Evolutionary conservation across 1,140 invertebrate species (phyloP).

Genomic region (Eupristina koningsbergeri): DNA sequence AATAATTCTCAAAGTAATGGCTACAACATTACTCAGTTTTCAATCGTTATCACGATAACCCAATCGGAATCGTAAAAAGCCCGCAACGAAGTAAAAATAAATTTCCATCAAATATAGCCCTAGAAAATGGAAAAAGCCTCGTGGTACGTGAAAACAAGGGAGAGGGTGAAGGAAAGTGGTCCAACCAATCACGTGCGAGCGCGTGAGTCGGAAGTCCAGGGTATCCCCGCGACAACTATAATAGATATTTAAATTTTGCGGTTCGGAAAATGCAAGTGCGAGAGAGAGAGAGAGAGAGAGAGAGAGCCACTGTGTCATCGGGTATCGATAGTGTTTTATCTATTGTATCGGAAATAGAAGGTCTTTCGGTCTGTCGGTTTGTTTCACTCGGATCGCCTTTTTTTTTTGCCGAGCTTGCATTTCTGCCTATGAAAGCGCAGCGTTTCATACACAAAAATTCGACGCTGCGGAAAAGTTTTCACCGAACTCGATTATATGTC

Average conservation of each 20-base stretch:
- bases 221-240: conserved; percentile 57
- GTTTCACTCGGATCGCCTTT: conserved; percentile 9
- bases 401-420: neutral
- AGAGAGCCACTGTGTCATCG: conserved; percentile 28
- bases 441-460: conserved; percentile 50
- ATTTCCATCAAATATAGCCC: conserved; percentile 51
- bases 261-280: conserved; percentile 57
- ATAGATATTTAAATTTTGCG: conserved; percentile 70
- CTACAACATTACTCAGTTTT: conserved; percentile 46
- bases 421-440: conserved; percentile 19
- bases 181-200: conserved; percentile 42
- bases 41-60: conserved; percentile 50
- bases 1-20: neutral
- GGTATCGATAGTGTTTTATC: conserved; percentile 58
- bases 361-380: conserved; percentile 25
- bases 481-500: conserved; percentile 36
- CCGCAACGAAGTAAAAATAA: conserved; percentile 57
- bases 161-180: conserved; percentile 34
- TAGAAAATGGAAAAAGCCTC: conserved; percentile 8
- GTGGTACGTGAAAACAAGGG: conserved; percentile 28
- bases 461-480: conserved; percentile 23
- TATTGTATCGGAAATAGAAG: conserved; percentile 60
- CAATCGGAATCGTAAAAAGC: conserved; percentile 50
- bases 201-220: conserved; percentile 57
- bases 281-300: neutral